phyloP scores from a whole-genome alignment of 2,113 vertebrate genomes.

The Chionomys nivalis region DNA sequence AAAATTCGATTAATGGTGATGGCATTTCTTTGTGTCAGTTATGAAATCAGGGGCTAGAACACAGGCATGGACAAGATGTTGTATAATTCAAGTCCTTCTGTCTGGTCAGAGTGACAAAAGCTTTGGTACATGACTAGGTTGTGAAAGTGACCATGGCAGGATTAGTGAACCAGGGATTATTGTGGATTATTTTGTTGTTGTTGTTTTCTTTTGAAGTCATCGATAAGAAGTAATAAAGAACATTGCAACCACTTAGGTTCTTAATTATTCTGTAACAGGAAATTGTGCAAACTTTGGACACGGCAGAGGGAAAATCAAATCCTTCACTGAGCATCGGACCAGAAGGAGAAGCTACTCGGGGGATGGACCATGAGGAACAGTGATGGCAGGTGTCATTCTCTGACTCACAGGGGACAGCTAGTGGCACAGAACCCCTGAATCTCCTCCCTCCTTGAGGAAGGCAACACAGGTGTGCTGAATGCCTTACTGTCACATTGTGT shows the following conservation, averaged over 20 bases:
- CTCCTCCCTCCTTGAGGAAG: neutral
- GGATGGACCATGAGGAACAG: too few species aligned
- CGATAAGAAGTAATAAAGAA: neutral
- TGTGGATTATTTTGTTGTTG: neutral
- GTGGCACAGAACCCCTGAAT: neutral
- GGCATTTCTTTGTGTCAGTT: neutral
- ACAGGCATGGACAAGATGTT: neutral
- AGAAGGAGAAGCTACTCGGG: neutral
- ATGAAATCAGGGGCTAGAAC: neutral
- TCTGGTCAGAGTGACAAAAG: neutral
- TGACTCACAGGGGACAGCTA: neutral
- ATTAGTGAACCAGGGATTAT: neutral
- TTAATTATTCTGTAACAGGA: neutral
- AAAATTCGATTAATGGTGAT: neutral
- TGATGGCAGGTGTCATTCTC: neutral
- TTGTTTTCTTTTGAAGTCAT: neutral
- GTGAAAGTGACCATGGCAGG: too few species aligned
- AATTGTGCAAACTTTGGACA: neutral
- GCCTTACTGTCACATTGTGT: neutral
- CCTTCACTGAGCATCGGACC: neutral
- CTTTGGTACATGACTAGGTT: neutral
- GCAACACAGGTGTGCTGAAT: neutral
- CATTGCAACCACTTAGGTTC: neutral
- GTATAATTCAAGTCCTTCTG: neutral
- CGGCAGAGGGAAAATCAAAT: neutral